Evolutionary conservation across 2,888 invertebrate genomes (phyloP).

Genomic region (Dasysyrphus tricinctus): DNA sequence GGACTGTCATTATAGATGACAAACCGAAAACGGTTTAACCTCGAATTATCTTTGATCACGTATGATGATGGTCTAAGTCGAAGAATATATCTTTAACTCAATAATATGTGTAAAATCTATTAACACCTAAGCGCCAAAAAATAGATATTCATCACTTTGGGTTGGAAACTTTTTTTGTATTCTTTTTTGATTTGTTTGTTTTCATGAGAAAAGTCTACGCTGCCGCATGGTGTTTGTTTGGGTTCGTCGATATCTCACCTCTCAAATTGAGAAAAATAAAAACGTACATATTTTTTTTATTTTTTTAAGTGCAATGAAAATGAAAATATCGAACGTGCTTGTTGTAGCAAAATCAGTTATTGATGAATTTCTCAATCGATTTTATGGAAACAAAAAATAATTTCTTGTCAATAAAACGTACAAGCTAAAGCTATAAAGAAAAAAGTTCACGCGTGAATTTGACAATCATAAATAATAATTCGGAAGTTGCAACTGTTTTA

Average conservation of each 20-base stretch:
- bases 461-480: conserved; percentile 16
- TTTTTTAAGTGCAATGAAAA: conserved; percentile 48
- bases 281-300: conserved; percentile 27
- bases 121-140: conserved; percentile 47
- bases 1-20: not conserved
- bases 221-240: conserved; percentile 23
- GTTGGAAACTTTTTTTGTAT: not conserved
- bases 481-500: conserved; percentile 3
- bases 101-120: conserved; percentile 19
- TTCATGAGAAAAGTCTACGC: not conserved
- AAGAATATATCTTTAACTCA: conserved; percentile 6
- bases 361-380: conserved; percentile 21
- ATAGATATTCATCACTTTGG: not conserved
- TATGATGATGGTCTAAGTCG: conserved; percentile 1
- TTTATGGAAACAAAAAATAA: not conserved
- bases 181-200: not conserved
- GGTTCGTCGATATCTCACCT: conserved; percentile 17
- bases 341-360: conserved; percentile 4
- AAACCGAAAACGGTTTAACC: conserved; percentile 26
- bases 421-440: not conserved
- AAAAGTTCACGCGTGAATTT: not conserved
- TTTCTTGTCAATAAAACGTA: conserved; percentile 26
- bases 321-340: conserved; percentile 33
- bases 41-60: conserved; percentile 47
- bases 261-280: conserved; percentile 12